phyloP scores from a whole-genome alignment of 2,888 invertebrate species.

The Seladonia tumulorum region DNA sequence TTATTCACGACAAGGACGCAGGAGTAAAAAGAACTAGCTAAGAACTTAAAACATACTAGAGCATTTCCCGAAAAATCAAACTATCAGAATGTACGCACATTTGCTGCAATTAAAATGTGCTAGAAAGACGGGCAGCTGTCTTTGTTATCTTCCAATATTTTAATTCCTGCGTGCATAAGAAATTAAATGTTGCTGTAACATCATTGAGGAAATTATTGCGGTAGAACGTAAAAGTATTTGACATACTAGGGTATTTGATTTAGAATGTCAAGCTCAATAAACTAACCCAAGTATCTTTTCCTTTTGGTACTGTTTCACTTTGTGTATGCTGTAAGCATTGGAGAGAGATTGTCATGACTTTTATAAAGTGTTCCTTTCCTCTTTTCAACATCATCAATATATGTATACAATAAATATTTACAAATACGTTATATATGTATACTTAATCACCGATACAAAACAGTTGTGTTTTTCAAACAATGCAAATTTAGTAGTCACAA shows the following conservation, averaged over 20 bases:
- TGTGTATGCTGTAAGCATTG: constrained; percentile 54
- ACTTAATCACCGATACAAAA: constrained; percentile 26
- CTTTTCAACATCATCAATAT: constrained; percentile 6
- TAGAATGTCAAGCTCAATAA: constrained; percentile 48
- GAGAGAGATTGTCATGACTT: constrained; percentile 70
- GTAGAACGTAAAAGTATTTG: constrained; percentile 42
- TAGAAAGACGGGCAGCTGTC: constrained; percentile 56
- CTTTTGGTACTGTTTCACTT: constrained; percentile 59
- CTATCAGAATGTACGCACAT: constrained; percentile 58
- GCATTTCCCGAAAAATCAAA: constrained; percentile 58
- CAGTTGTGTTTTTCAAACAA: constrained; percentile 44
- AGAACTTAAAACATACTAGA: constrained; percentile 60
- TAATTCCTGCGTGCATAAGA: constrained; percentile 62
- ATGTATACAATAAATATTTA: constrained; percentile 46
- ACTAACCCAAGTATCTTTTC: constrained; percentile 51
- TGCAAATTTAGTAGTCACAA: constrained; percentile 49
- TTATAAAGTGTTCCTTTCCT: constrained; percentile 20
- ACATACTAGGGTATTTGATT: constrained; percentile 37
- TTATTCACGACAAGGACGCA: constrained; percentile 60
- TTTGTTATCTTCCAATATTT: constrained; percentile 55
- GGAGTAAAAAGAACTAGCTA: constrained; percentile 62
- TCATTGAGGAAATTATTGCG: constrained; percentile 43
- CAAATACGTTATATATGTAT: constrained; percentile 26
- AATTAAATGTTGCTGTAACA: constrained; percentile 50
- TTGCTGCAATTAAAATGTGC: constrained; percentile 64